phyloP scores from a whole-genome alignment of 2,888 invertebrate genomes.

The Ochropacha duplaris region DNA sequence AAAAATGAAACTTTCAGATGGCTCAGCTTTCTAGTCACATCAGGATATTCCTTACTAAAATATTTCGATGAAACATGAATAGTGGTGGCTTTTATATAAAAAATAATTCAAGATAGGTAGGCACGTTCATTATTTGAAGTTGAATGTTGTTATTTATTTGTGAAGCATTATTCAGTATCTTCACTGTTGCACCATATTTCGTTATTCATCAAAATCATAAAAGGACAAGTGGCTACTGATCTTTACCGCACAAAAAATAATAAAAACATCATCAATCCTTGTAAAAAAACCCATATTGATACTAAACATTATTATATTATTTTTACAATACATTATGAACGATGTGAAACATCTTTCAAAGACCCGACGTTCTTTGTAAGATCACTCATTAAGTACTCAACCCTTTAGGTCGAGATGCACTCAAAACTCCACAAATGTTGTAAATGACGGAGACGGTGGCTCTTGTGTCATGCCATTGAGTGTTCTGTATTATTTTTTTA shows the following conservation, averaged over 20 bases:
- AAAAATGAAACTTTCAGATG: too few relatives aligned
- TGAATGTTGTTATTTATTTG: not conserved
- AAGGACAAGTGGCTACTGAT: not conserved
- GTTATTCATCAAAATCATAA: not conserved
- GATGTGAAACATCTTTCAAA: slow-evolving; percentile 2
- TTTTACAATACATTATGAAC: not conserved
- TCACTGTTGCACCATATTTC: not conserved
- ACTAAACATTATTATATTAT: not conserved
- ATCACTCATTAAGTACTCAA: slow-evolving; percentile 61
- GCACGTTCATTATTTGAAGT: not conserved
- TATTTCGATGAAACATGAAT: too few relatives aligned
- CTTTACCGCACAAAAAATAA: not conserved
- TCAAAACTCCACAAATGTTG: slow-evolving; percentile 30
- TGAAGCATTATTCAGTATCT: not conserved
- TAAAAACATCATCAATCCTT: not conserved
- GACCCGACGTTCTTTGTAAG: slow-evolving; percentile 34
- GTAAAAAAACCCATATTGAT: not conserved
- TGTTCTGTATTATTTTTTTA: slow-evolving; percentile 23
- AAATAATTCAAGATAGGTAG: not conserved
- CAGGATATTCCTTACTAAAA: too few relatives aligned
- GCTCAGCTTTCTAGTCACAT: too few relatives aligned
- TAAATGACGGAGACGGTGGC: slow-evolving; percentile 46
- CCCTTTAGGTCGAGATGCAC: slow-evolving; percentile 44
- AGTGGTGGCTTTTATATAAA: too few relatives aligned
- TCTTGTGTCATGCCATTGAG: slow-evolving; percentile 45